Base-by-base conservation (phyloP, 2,113 vertebrate species). In the Onychorhynchus coronatus region DNA sequence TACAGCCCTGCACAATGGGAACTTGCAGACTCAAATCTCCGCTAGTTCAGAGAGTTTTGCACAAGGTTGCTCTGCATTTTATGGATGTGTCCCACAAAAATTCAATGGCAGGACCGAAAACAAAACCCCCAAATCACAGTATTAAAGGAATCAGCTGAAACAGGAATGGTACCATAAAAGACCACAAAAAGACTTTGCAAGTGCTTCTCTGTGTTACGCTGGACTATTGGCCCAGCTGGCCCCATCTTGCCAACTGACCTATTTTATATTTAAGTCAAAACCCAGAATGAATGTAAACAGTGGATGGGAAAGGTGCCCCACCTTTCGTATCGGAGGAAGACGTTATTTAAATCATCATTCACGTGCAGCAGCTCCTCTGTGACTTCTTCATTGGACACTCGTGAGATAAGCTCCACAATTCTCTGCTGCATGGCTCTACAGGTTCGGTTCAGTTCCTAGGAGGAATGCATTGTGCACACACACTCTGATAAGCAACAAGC, bases 281-380 rank as follows among this genome's bases (percentile, higher is more conserved):
- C 30, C 22, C 56, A 35, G 44, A 50, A 47, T 1, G 5, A 62
- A 72, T 12, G n/a, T 6, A 71, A 73, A 31, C 3, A 35, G 56
- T 1, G 47, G 55, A 50, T 20, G 63, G 58, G 63, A 71, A 65
- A 81, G 22, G 12, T 55, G 65, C 18, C 94, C 23, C 89, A 99
- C 99, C 99, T 99, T 95, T 99, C 99, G 0, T 99, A 99, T 94
- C 99, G 97, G 56, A 99, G 98, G 95, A 99, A 99, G 95, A 99
- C 99, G 3, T 99, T 99, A 97, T 99, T 99, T 98, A 99, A 98
- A 97, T 99, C 99, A 9, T 99, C 99, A 4, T 99, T 99, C 93
- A 99, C 99, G 0, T 99, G 99, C 78, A 99, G 98, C 92, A 99
- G 98, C 91, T 99, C 99, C 97, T 99, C 99, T 0, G 99, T 99